phyloP scores from a whole-genome alignment of 2,888 invertebrate genomes.

The Stegophylla sp. region DNA sequence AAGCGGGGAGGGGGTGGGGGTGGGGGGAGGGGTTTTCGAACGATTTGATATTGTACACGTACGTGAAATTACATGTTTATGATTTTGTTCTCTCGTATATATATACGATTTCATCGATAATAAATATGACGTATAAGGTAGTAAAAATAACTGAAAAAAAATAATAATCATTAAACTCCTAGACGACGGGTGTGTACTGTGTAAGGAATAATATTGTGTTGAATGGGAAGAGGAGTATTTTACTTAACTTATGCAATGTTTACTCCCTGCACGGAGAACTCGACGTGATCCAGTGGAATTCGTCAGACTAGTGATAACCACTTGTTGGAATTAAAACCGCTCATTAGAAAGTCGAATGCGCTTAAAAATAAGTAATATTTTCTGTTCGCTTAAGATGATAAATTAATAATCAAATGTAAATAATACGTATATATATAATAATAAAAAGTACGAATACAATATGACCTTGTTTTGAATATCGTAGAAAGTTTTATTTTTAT shows the following conservation, averaged over 20 bases:
- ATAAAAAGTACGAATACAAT: neutral
- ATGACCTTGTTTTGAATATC: constrained; percentile 26
- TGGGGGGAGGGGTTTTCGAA: constrained; percentile 39
- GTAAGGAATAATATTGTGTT: constrained; percentile 3
- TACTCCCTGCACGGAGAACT: constrained; percentile 8
- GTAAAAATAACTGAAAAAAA: constrained; percentile 42
- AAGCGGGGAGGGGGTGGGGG: constrained; percentile 10
- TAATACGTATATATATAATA: constrained; percentile 12
- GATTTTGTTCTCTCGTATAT: neutral
- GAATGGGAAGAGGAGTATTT: constrained; percentile 18
- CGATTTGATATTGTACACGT: constrained; percentile 18
- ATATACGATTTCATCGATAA: constrained; percentile 3
- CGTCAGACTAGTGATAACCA: constrained; percentile 47
- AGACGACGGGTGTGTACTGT: constrained; percentile 43
- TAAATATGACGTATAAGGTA: neutral
- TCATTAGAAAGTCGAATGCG: constrained; percentile 49
- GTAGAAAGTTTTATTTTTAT: constrained; percentile 32
- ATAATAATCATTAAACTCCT: constrained; percentile 45
- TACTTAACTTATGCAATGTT: constrained; percentile 37
- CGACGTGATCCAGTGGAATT: constrained; percentile 23
- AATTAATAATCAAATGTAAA: constrained; percentile 18
- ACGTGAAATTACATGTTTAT: constrained; percentile 31
- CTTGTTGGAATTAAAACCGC: constrained; percentile 39
- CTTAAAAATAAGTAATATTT: neutral
- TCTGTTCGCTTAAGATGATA: constrained; percentile 7